Evolutionary conservation across 2,888 invertebrate species (phyloP).

Genomic region (Tenthredo amoena): DNA sequence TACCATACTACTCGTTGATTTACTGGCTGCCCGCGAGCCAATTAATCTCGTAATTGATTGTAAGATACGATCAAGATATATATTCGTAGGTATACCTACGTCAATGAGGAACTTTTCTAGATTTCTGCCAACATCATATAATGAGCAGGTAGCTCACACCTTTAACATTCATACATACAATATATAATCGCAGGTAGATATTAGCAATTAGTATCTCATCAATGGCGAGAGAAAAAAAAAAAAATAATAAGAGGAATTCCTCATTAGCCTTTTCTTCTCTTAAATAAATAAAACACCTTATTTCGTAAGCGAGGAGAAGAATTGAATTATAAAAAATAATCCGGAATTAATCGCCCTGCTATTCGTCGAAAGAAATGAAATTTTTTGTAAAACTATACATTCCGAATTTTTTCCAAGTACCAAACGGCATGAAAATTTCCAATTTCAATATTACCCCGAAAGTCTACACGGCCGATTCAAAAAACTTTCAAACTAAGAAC

Average conservation of each 20-base stretch:
- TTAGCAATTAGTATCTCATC: not conserved
- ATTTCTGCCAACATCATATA: not conserved
- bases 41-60: constrained; percentile 43
- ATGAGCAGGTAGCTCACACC: not conserved
- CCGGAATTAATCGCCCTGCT: not conserved
- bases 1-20: constrained; percentile 28
- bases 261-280: not conserved
- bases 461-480: no score
- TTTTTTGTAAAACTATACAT: no score
- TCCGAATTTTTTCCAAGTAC: no score
- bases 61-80: constrained; percentile 25
- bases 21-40: constrained; percentile 25
- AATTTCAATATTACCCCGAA: no score
- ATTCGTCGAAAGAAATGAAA: no score
- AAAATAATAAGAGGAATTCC: not conserved
- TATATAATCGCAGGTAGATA: not conserved
- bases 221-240: not conserved
- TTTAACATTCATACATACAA: not conserved
- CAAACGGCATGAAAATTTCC: no score
- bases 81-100: not conserved
- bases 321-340: not conserved
- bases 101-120: not conserved
- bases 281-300: not conserved
- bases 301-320: not conserved
- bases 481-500: no score